Percentiles rank a stretch among this genome's conserved stretches.
Conservation (phyloP, 1,140 invertebrate species). For the Drosophila dunni region DNA sequence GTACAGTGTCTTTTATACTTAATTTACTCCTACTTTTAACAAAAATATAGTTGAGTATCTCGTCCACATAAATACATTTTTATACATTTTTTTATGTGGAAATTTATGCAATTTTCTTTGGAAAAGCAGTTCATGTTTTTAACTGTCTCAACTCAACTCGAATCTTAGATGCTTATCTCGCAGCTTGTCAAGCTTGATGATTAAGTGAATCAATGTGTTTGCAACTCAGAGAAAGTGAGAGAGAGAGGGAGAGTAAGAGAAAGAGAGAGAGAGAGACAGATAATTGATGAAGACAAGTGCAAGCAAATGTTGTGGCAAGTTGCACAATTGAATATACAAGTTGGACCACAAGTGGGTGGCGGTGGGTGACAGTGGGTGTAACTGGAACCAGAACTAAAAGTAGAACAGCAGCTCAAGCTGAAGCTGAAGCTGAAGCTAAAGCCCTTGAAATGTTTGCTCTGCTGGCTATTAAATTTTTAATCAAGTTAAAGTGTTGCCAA, state of each 20-base stretch:
- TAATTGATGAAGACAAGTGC: slow-evolving; percentile 6
- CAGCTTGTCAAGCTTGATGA: background rate
- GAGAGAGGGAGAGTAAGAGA: background rate
- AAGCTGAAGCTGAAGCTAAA: background rate
- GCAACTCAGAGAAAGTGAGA: slow-evolving; percentile 1
- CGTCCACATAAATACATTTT: too few species aligned
- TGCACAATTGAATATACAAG: slow-evolving; percentile 69
- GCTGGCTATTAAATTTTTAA: slow-evolving; percentile 81
- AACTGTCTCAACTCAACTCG: background rate
- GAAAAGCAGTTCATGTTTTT: background rate
- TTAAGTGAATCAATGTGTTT: background rate
- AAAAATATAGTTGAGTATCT: too few species aligned
- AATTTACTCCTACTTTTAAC: too few species aligned
- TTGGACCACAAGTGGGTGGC: slow-evolving; percentile 5
- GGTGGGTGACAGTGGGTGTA: background rate
- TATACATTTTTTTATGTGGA: too few species aligned
- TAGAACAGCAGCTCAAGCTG: background rate
- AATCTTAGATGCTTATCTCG: background rate
- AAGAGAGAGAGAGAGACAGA: background rate
- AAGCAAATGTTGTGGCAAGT: slow-evolving; percentile 70
- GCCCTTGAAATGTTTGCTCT: slow-evolving; percentile 59
- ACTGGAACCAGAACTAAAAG: background rate
- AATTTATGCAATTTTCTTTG: too few species aligned
- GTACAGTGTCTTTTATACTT: too few species aligned
- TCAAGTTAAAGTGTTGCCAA: slow-evolving; percentile 82